phyloP scores from a whole-genome alignment of 2,113 vertebrate genomes.

The Aspiorhynchus laticeps region DNA sequence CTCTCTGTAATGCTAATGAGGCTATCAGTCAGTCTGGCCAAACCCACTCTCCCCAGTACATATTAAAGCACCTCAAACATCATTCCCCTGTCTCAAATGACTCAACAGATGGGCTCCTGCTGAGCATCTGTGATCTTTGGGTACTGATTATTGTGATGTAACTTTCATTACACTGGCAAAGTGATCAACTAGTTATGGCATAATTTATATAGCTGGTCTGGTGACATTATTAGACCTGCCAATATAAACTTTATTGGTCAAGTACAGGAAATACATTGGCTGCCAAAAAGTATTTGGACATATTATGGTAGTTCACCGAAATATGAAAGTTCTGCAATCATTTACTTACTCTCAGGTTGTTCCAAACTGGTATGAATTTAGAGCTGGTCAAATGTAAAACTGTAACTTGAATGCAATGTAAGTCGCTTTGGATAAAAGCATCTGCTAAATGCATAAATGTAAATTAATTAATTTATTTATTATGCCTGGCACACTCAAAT shows the following conservation, averaged over 20 bases:
- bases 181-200: neutral
- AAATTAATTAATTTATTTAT: too few relatives aligned
- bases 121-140: constrained; percentile 9
- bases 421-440: too few relatives aligned
- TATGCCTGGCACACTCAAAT: neutral
- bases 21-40: constrained; percentile 28
- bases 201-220: neutral
- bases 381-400: too few relatives aligned
- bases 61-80: constrained; percentile 32
- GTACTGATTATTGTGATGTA: neutral
- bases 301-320: neutral
- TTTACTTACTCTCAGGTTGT: neutral
- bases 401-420: too few relatives aligned
- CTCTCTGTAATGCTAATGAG: constrained; percentile 53
- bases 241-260: neutral
- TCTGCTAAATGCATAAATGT: too few relatives aligned
- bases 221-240: neutral
- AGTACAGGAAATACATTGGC: neutral
- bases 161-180: neutral
- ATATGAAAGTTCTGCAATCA: neutral
- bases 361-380: neutral
- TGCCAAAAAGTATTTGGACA: neutral
- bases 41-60: constrained; percentile 18
- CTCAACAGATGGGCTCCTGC: constrained; percentile 13
- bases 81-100: neutral